Evolutionary conservation across 2,888 invertebrate genomes (phyloP), one percentile per base, ranked within the genome.

Genomic region (Myathropa florea): DNA sequence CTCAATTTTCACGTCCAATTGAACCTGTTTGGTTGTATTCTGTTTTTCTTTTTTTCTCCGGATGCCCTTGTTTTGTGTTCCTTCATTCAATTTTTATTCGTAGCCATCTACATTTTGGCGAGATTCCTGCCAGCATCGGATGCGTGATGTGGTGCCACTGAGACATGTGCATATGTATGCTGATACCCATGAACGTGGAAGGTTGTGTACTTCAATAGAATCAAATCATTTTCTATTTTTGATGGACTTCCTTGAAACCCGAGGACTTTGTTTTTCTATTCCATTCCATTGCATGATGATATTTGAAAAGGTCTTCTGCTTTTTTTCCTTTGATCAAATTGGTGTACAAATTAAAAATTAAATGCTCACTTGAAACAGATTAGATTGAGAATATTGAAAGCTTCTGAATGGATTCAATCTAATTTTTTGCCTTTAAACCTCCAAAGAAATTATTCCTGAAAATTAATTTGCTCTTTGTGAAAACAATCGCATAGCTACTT

Each of bases 1-100:
- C 75, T 75, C 75, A 81, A 81, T 81, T 81, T 81, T 68, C 81
- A 81, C 81, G 75, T 70, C 81, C 81, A 75, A 81, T 81, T 81
- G 73, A 81, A 75, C 75, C 63, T 21, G 68, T 68, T 81, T 61
- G 33, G 68, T 10, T 63, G 68, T 18, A 18, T 21, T 46, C 39
- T 10, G 30, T 18, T 26, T 7, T 2, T 21, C n/a, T 39, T 78
- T 70, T 64, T 78, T 36, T 55, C 30, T 53, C 46, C 46, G 7
- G 18, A 12, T 36, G 33, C 63, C 21, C 55, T 60, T n/a, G 12
- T 28, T 68, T 28, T 46, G 53, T 46, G 39, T 23, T 68, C 39
- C 64, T 71, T 71, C 60, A 30, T 71, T 78, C 57, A 18, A 9
- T 28, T 59, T 71, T 57, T 28, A 10, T 78, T 67, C 46, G 57